phyloP scores from a whole-genome alignment of 2,113 vertebrate species.

The Datnioides undecimradiatus region DNA sequence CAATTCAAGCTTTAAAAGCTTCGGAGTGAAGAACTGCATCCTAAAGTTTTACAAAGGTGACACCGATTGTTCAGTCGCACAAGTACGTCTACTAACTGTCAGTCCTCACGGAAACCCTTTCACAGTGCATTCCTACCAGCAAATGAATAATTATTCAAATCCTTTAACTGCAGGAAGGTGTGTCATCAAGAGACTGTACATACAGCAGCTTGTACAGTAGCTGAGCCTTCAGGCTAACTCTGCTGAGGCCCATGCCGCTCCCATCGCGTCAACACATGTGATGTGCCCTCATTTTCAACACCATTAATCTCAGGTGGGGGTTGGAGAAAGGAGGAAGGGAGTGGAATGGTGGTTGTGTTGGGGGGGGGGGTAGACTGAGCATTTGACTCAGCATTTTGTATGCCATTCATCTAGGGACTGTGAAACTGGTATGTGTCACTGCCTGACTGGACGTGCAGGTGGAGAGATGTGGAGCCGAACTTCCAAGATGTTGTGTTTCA shows the following conservation, averaged over 20 bases:
- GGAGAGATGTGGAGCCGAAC: constrained; percentile 6
- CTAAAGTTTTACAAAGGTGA: neutral
- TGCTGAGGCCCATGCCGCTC: constrained; percentile 56
- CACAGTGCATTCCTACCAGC: neutral
- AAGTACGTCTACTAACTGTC: neutral
- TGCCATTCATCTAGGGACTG: constrained; percentile 38
- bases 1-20: neutral
- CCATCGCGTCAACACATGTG: constrained; percentile 57
- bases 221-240: constrained; percentile 43
- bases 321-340: neutral
- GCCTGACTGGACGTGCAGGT: constrained; percentile 22
- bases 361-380: constrained; percentile 36
- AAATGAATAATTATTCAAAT: constrained; percentile 15
- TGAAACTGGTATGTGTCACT: constrained; percentile 29
- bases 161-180: constrained; percentile 16
- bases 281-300: constrained; percentile 73
- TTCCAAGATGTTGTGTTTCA: neutral
- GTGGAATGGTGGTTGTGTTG: too few species aligned
- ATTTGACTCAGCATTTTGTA: constrained; percentile 77
- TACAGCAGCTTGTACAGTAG: constrained; percentile 36
- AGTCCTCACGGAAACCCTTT: constrained; percentile 3
- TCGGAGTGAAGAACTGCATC: neutral
- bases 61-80: neutral
- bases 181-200: constrained; percentile 9
- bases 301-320: constrained; percentile 58